Conservation (phyloP, 1,140 invertebrate species). For the Popillia japonica region DNA sequence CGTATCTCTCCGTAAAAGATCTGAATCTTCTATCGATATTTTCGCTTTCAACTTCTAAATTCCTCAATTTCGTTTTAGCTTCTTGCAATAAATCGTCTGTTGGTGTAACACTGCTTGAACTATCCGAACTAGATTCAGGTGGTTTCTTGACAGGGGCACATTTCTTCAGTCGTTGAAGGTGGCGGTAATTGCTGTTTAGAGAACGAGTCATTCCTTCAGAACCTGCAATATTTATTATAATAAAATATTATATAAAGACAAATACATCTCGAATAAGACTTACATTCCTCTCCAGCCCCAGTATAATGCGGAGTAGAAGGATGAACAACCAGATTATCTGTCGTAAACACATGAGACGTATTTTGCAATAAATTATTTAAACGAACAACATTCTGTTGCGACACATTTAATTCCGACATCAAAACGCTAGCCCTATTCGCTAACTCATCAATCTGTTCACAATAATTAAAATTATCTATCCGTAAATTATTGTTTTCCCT, state of each 20-base stretch:
- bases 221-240: background rate
- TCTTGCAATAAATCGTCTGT: conserved; percentile 52
- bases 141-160: background rate
- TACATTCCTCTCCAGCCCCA: conserved; percentile 44
- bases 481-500: conserved; percentile 39
- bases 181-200: background rate
- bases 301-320: conserved; percentile 3
- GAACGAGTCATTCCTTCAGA: background rate
- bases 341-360: background rate
- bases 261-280: conserved; percentile 11
- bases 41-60: conserved; percentile 58
- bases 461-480: conserved; percentile 22
- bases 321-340: background rate
- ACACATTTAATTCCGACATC: conserved; percentile 40
- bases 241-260: background rate
- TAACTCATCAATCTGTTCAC: conserved; percentile 35
- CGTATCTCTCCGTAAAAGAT: background rate
- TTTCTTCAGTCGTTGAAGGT: background rate
- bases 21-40: conserved; percentile 52
- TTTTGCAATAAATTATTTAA: conserved; percentile 13
- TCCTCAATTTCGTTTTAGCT: conserved; percentile 54
- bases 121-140: background rate
- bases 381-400: conserved; percentile 15
- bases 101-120: conserved; percentile 36
- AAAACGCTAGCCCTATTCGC: conserved; percentile 16